Conservation (phyloP, 2,888 invertebrate species). For the Pheosia gnoma region DNA sequence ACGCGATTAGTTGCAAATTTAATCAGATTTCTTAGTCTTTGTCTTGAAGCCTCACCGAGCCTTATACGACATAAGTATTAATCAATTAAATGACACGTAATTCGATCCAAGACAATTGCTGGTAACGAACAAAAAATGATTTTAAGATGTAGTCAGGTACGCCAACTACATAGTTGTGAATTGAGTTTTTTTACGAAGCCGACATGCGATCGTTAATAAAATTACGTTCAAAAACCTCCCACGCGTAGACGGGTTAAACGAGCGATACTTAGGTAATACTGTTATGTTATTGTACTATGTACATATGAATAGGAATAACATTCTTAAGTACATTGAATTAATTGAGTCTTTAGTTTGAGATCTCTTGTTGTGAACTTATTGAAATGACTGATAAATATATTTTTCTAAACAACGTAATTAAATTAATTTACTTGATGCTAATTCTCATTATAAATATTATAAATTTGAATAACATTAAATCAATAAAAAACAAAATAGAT, state of each 20-base stretch:
- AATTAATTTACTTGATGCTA: too few relatives aligned
- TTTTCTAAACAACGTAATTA: too few relatives aligned
- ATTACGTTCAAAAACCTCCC: conserved; percentile 9
- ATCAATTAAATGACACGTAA: conserved; percentile 8
- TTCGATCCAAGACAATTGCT: conserved; percentile 3
- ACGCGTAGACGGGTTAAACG: conserved; percentile 1
- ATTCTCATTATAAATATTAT: too few relatives aligned
- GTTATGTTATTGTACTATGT: neutral
- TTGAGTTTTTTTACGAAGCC: conserved; percentile 4
- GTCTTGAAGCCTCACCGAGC: neutral
- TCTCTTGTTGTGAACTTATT: too few relatives aligned
- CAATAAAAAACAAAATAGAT: too few relatives aligned
- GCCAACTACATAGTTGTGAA: neutral
- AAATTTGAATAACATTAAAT: too few relatives aligned
- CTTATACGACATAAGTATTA: conserved; percentile 2
- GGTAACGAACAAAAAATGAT: conserved; percentile 5
- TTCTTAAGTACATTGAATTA: too few relatives aligned
- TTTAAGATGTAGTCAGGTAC: neutral
- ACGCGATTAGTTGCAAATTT: neutral
- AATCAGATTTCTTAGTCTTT: neutral
- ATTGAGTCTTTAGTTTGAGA: too few relatives aligned
- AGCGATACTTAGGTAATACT: neutral
- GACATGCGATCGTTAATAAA: conserved; percentile 15
- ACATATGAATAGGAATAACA: too few relatives aligned
- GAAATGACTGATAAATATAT: too few relatives aligned